Base-by-base conservation (phyloP, 2,888 invertebrate species). In the Marronus borbonicus region DNA sequence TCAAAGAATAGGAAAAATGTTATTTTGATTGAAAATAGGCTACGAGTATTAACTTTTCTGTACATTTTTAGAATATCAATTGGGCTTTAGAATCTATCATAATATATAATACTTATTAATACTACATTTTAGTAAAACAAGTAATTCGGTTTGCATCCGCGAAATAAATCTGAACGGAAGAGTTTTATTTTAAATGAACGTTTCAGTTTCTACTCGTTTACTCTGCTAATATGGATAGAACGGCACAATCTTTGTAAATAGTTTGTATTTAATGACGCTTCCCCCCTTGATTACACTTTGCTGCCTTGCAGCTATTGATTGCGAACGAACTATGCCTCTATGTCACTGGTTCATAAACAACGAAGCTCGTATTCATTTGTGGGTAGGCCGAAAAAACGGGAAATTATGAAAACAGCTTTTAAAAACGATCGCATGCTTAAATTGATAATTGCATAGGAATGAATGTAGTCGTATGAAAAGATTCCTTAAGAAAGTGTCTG, bases 281-380 rank as follows among this genome's bases (percentile, higher is more conserved):
- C 65, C 39, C 65, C 68, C 50, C 68, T 74, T 74, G 72, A 58
- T 74, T 74, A 74, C 60, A 60, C 17, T 74, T 74, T 36, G 36
- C 60, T 39, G 24, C 60, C 60, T 74, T 60, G 72, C 60, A 74
- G 60, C 72, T 74, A 74, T 74, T 74, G 72, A 74, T 74, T 74
- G 60, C 72, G 55, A 49, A 28, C 72, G 60, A 60, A 60, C 72
- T 74, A 60, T 60, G 72, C 60, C 58, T 60, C n/a, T 74, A 55
- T 74, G 72, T 60, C 72, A 74, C 72, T 60, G 60, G 36, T 60
- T 60, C 28, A 49, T 44, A 60, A 44, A 44, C 55, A 44, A 24
- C 60, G 55, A 31, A 44, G 12, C 12, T 10, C 44, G 20, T 58
- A 55, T 55, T 17, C 20, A 7, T 20, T 20, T 17, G 20, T 55